A percentile compares a stretch with the other conserved stretches of the same genome.
These are phyloP conservation scores for Chelonus formosanus DNA, from an alignment of 2,888 invertebrate genomes.

Conservation along the genomic window DNA sequence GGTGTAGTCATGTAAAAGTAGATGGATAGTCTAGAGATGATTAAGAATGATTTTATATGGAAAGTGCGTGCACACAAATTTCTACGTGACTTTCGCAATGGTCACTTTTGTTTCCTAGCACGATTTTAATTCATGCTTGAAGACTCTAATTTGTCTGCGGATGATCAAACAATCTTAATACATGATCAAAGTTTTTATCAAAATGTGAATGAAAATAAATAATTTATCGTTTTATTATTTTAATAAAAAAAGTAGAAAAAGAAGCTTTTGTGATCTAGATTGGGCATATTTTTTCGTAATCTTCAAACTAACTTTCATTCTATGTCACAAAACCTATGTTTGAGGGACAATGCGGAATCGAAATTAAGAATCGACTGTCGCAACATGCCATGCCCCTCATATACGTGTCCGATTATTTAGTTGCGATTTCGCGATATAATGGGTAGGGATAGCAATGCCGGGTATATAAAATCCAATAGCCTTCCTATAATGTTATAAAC, in stretches of 20 bases:
- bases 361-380: conserved; percentile 21
- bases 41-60: conserved; percentile 40
- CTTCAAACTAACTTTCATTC: conserved; percentile 6
- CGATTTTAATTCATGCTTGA: conserved; percentile 1
- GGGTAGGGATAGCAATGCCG: conserved; percentile 20
- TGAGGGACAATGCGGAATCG: conserved; percentile 29
- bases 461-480: conserved; percentile 56
- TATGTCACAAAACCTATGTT: conserved; percentile 10
- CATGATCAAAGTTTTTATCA: neutral
- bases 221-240: neutral
- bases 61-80: conserved; percentile 38
- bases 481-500: conserved; percentile 47
- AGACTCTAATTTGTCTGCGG: neutral
- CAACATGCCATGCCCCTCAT: conserved; percentile 16
- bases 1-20: neutral
- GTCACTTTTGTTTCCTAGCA: conserved; percentile 17
- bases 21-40: conserved; percentile 24
- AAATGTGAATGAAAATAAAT: neutral
- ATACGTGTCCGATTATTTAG: conserved; percentile 23
- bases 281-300: neutral
- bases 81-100: conserved; percentile 41
- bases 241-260: neutral
- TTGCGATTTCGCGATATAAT: conserved; percentile 31
- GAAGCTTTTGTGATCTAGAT: too few species aligned
- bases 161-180: conserved; percentile 5